phyloP scores from a whole-genome alignment of 1,140 invertebrate species.

The Antheraea mylitta region DNA sequence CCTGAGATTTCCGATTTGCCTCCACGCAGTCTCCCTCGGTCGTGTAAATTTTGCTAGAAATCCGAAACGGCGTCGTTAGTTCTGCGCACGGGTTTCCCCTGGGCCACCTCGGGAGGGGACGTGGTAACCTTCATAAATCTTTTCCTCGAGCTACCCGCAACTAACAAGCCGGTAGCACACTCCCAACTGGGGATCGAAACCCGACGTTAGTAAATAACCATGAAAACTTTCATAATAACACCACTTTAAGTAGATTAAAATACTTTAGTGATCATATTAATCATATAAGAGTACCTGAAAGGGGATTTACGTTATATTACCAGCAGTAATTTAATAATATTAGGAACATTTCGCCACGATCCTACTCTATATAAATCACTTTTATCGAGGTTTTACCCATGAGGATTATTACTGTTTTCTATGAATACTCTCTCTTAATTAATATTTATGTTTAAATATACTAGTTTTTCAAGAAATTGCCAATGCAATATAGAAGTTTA shows the following conservation, averaged over 20 bases:
- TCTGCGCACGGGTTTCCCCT: conserved; percentile 53
- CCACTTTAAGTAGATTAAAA: conserved; percentile 63
- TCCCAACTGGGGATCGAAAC: conserved; percentile 38
- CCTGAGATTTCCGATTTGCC: conserved; percentile 42
- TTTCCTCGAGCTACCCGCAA: conserved; percentile 63
- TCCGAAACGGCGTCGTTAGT: conserved; percentile 70
- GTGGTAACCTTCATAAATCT: conserved; percentile 71
- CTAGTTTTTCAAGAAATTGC: not conserved
- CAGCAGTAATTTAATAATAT: conserved; percentile 56
- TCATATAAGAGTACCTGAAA: conserved; percentile 36
- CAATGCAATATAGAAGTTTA: not conserved
- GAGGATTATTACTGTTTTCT: conserved; percentile 35
- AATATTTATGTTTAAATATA: not conserved
- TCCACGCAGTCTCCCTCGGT: conserved; percentile 26
- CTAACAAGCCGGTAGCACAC: conserved; percentile 61
- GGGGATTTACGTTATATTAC: conserved; percentile 33
- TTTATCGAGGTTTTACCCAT: conserved; percentile 38
- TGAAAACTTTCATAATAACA: conserved; percentile 66
- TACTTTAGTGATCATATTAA: conserved; percentile 49
- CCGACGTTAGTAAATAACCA: conserved; percentile 57
- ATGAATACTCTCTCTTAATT: not conserved
- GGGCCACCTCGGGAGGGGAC: conserved; percentile 56
- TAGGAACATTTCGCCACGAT: conserved; percentile 41
- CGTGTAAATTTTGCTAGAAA: conserved; percentile 71
- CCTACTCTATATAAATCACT: conserved; percentile 44